Evolutionary conservation across 1,140 invertebrate species (phyloP).

Genomic region (Heliconius eleuchia): DNA sequence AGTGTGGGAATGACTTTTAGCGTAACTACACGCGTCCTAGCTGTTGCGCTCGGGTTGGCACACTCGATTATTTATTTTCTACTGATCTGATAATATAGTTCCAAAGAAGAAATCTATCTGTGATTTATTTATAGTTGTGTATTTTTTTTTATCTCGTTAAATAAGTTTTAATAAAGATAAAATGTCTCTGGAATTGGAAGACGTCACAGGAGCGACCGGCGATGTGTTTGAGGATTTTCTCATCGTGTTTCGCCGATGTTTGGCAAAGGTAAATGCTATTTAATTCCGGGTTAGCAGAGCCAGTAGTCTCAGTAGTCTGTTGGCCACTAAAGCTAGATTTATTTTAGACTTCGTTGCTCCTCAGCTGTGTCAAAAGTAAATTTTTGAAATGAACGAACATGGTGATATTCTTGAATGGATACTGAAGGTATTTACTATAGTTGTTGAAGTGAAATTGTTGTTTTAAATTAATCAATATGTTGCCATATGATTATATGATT

Average conservation of each 20-base stretch:
- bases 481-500: no score
- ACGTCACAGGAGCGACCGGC: slow-evolving; percentile 72
- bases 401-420: slow-evolving; percentile 62
- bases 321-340: slow-evolving; percentile 33
- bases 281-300: slow-evolving; percentile 62
- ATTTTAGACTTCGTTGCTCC: slow-evolving; percentile 31
- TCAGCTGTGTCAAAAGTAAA: slow-evolving; percentile 15
- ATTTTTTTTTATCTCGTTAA: slow-evolving; percentile 46
- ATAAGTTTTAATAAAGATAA: slow-evolving; percentile 55
- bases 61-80: slow-evolving; percentile 57
- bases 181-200: slow-evolving; percentile 80
- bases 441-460: slow-evolving; percentile 9
- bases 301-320: slow-evolving; percentile 34
- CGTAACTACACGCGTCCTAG: slow-evolving; percentile 47
- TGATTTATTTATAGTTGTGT: slow-evolving; percentile 64
- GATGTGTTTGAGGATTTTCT: slow-evolving; percentile 85
- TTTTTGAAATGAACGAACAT: slow-evolving; percentile 60
- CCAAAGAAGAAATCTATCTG: slow-evolving; percentile 68
- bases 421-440: slow-evolving; percentile 54
- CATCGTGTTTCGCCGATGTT: slow-evolving; percentile 82
- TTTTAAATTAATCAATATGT: neutral
- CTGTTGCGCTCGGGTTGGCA: slow-evolving; percentile 47
- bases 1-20: slow-evolving; percentile 64
- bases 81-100: slow-evolving; percentile 68
- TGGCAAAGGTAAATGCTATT: slow-evolving; percentile 82